Conservation (phyloP, 2,888 invertebrate species). For the Ptychoptera albimana region DNA sequence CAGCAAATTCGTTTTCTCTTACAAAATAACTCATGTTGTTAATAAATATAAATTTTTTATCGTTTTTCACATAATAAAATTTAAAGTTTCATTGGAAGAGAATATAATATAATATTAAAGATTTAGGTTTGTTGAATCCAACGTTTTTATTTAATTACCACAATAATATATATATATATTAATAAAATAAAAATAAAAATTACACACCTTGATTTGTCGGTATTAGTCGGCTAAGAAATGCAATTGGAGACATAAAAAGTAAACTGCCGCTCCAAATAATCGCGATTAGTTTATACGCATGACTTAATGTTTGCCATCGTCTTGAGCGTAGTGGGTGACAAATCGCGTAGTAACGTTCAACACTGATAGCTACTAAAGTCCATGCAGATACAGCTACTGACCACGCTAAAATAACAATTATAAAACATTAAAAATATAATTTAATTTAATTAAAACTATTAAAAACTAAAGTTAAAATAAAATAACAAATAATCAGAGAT, state of each 20-base stretch:
- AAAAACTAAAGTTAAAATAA: neutral
- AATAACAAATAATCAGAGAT: too few relatives aligned
- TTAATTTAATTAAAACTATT: neutral
- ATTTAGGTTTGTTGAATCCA: too few relatives aligned
- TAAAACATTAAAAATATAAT: neutral
- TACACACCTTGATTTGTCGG: conserved; percentile 33
- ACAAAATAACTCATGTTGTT: too few relatives aligned
- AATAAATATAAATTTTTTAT: neutral
- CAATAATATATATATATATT: too few relatives aligned
- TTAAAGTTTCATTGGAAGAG: neutral
- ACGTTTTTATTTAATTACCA: too few relatives aligned
- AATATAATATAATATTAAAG: conserved; percentile 1
- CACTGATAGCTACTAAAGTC: conserved; percentile 61
- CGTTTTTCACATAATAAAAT: neutral
- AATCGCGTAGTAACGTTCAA: conserved; percentile 65
- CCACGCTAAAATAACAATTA: conserved; percentile 38
- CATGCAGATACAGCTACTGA: conserved; percentile 62
- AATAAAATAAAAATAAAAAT: too few relatives aligned
- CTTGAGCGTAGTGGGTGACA: conserved; percentile 58
- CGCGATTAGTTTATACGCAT: conserved; percentile 53
- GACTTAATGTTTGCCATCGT: conserved; percentile 58
- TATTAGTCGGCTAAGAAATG: conserved; percentile 38
- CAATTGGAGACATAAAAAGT: conserved; percentile 47
- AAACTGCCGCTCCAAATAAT: conserved; percentile 49
- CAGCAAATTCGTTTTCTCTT: too few relatives aligned